Evolutionary conservation across 2,888 invertebrate genomes (phyloP).

Genomic region (Epsilonema sp.): DNA sequence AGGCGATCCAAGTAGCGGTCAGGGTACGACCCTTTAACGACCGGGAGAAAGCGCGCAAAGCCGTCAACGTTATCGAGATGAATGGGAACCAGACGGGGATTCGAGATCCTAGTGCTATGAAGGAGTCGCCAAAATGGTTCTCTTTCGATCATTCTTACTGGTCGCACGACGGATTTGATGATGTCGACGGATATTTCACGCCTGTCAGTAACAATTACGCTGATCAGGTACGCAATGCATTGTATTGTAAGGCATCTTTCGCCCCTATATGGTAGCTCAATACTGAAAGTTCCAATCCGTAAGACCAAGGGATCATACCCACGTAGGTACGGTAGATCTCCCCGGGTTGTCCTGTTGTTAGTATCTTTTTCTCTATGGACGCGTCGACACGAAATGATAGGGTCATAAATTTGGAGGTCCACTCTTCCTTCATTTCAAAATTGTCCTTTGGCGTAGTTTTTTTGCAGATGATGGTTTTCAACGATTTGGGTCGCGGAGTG

Average conservation of each 20-base stretch:
- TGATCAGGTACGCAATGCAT: slow-evolving; percentile 34
- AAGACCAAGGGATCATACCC: too few species aligned
- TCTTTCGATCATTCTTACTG: slow-evolving; percentile 41
- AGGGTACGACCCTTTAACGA: slow-evolving; percentile 40
- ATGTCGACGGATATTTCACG: slow-evolving; percentile 32
- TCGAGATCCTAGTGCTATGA: slow-evolving; percentile 32
- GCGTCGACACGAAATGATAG: neutral
- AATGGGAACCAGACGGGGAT: slow-evolving; percentile 30
- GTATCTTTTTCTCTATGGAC: too few species aligned
- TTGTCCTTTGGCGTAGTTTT: neutral
- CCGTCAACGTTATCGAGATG: slow-evolving; percentile 35
- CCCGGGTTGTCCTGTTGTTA: too few species aligned
- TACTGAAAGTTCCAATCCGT: too few species aligned
- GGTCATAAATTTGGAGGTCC: neutral
- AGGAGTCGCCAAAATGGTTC: slow-evolving; percentile 34
- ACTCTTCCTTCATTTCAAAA: neutral
- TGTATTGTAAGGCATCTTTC: too few species aligned
- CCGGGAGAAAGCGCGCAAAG: slow-evolving; percentile 36
- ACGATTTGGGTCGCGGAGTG: slow-evolving; percentile 38
- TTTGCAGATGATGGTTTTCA: slow-evolving; percentile 36
- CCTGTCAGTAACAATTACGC: slow-evolving; percentile 34
- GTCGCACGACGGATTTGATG: slow-evolving; percentile 39
- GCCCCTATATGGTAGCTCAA: too few species aligned
- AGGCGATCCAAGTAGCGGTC: slow-evolving; percentile 39
- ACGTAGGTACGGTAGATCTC: too few species aligned